These are phyloP conservation scores for Callorhinus ursinus DNA, from an alignment of 2,113 vertebrate species.

Conservation along the genomic window DNA sequence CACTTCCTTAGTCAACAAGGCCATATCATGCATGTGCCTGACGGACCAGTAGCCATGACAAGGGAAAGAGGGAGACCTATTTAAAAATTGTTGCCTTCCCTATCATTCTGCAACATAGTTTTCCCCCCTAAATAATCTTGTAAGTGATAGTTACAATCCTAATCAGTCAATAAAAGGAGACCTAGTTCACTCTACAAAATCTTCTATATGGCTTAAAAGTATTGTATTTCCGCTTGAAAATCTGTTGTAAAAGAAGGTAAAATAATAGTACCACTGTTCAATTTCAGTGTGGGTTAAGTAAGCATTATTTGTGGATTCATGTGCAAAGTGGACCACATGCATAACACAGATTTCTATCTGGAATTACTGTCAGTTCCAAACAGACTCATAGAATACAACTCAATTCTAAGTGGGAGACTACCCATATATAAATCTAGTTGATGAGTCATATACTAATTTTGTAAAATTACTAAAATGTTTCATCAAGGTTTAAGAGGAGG, in stretches of 20 bases:
- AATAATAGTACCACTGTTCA: not conserved
- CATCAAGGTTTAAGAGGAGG: slow-evolving; percentile 4
- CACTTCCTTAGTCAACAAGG: not conserved
- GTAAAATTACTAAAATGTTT: slow-evolving; percentile 36
- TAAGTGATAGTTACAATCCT: slow-evolving; percentile 17
- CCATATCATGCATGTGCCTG: not conserved
- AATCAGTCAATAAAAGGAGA: not conserved
- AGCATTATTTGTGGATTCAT: not conserved
- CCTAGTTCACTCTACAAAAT: not conserved
- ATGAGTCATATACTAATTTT: not conserved
- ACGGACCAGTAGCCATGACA: not conserved
- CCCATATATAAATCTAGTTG: slow-evolving; percentile 20
- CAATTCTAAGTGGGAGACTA: not conserved
- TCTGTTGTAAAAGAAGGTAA: slow-evolving; percentile 24
- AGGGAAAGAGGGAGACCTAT: not conserved
- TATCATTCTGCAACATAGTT: not conserved
- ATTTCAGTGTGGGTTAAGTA: not conserved
- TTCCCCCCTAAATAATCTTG: not conserved
- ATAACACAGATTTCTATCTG: not conserved
- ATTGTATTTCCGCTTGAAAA: slow-evolving; percentile 31
- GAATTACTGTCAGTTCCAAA: not conserved
- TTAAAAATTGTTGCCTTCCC: not conserved
- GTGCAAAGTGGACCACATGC: not conserved
- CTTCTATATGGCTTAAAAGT: not conserved
- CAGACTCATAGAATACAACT: slow-evolving; percentile 45